These are phyloP conservation scores for Temnothorax unifasciatus DNA, from an alignment of 2,888 invertebrate genomes.

Conservation along the genomic window DNA sequence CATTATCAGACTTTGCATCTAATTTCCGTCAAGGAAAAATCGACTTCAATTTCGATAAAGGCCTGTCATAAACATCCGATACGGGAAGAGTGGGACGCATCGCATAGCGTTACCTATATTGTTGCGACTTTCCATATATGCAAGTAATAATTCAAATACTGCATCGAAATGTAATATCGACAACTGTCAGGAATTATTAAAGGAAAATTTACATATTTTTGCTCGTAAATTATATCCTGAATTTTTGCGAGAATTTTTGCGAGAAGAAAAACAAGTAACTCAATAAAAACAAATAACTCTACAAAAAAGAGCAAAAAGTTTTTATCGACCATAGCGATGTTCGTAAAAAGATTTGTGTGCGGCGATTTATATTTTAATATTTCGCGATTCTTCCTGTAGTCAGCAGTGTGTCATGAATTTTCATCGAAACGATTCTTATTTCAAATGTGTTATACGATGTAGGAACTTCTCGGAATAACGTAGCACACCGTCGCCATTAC, in stretches of 20 bases:
- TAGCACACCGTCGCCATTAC: slow-evolving; percentile 60
- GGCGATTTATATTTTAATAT: slow-evolving; percentile 29
- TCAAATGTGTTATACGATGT: slow-evolving; percentile 63
- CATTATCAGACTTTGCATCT: slow-evolving; percentile 4
- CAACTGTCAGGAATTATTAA: slow-evolving; percentile 9
- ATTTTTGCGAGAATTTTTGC: slow-evolving; percentile 4
- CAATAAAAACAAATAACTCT: no score
- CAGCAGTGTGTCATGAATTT: slow-evolving; percentile 44
- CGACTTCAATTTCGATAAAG: slow-evolving; percentile 9
- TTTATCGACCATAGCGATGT: not conserved
- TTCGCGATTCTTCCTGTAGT: slow-evolving; percentile 9
- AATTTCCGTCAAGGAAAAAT: slow-evolving; percentile 3
- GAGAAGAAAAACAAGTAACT: not conserved
- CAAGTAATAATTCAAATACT: not conserved
- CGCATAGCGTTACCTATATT: not conserved
- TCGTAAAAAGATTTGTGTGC: slow-evolving; percentile 32
- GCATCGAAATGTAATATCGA: not conserved
- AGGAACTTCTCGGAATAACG: slow-evolving; percentile 66
- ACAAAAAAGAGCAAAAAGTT: not conserved
- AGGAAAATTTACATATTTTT: slow-evolving; percentile 13
- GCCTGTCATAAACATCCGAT: slow-evolving; percentile 31
- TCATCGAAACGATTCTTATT: slow-evolving; percentile 69
- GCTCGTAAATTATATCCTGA: slow-evolving; percentile 13
- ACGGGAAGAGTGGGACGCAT: not conserved
- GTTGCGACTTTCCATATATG: not conserved